Percentiles rank a stretch among this genome's conserved stretches.
Conservation (phyloP, 2,888 invertebrate genomes). For the Diarsia rubi region DNA sequence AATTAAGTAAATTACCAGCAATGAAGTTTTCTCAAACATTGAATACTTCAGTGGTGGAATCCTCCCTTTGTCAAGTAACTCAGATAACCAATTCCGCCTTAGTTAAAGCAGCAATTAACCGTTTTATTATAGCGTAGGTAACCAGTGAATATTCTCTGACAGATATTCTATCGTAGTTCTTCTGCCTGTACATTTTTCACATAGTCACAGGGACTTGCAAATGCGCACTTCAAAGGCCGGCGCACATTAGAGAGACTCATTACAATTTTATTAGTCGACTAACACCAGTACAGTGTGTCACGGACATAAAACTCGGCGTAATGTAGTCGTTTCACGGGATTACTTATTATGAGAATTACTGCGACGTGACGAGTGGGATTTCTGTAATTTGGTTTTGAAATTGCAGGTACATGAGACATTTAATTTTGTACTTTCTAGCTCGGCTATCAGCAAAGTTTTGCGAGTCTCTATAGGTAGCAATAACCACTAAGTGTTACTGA, state of each 20-base stretch:
- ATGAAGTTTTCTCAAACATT: neutral
- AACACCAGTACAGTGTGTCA: slow-evolving; percentile 54
- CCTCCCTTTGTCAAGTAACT: slow-evolving; percentile 1
- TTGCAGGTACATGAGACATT: slow-evolving; percentile 18
- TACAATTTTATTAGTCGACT: slow-evolving; percentile 60
- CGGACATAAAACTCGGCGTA: slow-evolving; percentile 45
- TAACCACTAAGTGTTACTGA: neutral
- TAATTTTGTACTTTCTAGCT: neutral
- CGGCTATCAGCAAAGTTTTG: neutral
- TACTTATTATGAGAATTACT: slow-evolving; percentile 51
- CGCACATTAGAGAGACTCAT: slow-evolving; percentile 50
- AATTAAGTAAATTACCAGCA: neutral
- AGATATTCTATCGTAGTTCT: neutral
- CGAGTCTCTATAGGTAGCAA: neutral
- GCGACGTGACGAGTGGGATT: slow-evolving; percentile 37
- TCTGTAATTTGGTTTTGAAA: slow-evolving; percentile 32
- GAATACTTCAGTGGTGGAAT: neutral
- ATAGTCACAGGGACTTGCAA: slow-evolving; percentile 35
- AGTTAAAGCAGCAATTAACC: neutral
- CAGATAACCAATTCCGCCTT: neutral
- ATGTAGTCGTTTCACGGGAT: slow-evolving; percentile 52
- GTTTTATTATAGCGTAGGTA: neutral
- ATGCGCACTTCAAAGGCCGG: slow-evolving; percentile 54
- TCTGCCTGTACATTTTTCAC: slow-evolving; percentile 1
- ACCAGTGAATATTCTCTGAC: neutral